These are phyloP conservation scores for Coecobrya sp. DNA, from an alignment of 2,888 invertebrate genomes.

Conservation along the genomic window DNA sequence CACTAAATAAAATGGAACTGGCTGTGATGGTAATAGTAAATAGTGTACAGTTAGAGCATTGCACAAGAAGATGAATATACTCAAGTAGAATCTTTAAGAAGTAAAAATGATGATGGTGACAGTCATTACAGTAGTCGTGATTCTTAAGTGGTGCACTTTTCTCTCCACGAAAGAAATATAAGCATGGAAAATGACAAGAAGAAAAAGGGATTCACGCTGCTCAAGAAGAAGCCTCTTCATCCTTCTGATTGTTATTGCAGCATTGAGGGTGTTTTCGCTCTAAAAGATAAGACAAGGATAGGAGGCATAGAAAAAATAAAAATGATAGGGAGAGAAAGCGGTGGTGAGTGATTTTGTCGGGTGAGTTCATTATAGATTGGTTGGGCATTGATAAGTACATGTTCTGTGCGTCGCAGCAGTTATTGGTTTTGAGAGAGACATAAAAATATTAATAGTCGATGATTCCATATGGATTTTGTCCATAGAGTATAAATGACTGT, in stretches of 20 bases:
- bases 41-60: background rate
- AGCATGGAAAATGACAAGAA: constrained; percentile 58
- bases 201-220: constrained; percentile 47
- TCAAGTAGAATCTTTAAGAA: constrained; percentile 29
- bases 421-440: constrained; percentile 6
- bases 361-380: background rate
- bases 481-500: background rate
- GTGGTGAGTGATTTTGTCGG: background rate
- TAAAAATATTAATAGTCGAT: background rate
- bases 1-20: constrained; percentile 40
- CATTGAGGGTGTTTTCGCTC: constrained; percentile 20
- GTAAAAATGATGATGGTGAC: constrained; percentile 75
- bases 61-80: constrained; percentile 40
- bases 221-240: constrained; percentile 10
- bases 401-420: no score
- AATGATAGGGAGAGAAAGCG: background rate
- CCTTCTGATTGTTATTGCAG: constrained; percentile 72
- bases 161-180: constrained; percentile 29
- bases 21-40: background rate
- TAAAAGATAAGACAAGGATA: background rate
- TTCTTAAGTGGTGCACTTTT: constrained; percentile 70
- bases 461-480: background rate
- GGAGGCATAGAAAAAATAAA: background rate
- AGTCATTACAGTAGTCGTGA: constrained; percentile 74
- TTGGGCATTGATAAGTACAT: background rate